These are phyloP conservation scores for Caranx ignobilis DNA, from an alignment of 2,113 vertebrate species.

Conservation along the genomic window DNA sequence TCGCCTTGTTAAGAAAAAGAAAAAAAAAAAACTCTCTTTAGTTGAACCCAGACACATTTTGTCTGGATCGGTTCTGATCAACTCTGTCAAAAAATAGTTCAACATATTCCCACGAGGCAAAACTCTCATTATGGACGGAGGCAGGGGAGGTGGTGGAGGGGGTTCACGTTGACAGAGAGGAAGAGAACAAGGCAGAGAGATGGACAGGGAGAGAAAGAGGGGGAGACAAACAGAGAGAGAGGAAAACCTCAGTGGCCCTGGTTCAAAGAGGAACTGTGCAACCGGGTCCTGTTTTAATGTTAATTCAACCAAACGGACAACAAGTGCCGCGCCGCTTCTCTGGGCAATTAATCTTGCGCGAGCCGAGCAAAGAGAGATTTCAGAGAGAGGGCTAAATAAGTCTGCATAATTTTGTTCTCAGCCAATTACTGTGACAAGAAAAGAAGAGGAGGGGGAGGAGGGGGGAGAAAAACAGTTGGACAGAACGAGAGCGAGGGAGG, in stretches of 20 bases:
- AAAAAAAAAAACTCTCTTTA: constrained; percentile 29
- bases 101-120: constrained; percentile 25
- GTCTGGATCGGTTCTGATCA: constrained; percentile 32
- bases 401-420: constrained; percentile 65
- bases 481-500: constrained; percentile 27
- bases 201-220: not conserved
- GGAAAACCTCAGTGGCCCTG: not conserved
- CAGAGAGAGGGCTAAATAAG: constrained; percentile 65
- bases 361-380: constrained; percentile 60
- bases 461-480: constrained; percentile 4
- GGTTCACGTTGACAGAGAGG: constrained; percentile 7
- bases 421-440: constrained; percentile 74
- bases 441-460: not conserved
- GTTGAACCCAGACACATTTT: constrained; percentile 34
- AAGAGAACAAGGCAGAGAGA: not conserved
- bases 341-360: constrained; percentile 69
- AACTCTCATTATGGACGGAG: constrained; percentile 15
- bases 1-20: not conserved
- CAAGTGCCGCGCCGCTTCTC: constrained; percentile 57
- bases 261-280: constrained; percentile 32
- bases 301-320: constrained; percentile 64
- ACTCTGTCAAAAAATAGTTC: constrained; percentile 36
- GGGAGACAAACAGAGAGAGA: constrained; percentile 6
- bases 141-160: not conserved
- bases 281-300: constrained; percentile 39